Base-by-base conservation (phyloP, 2,797 vertebrate species). In the Pteronotus mesoamericanus region DNA sequence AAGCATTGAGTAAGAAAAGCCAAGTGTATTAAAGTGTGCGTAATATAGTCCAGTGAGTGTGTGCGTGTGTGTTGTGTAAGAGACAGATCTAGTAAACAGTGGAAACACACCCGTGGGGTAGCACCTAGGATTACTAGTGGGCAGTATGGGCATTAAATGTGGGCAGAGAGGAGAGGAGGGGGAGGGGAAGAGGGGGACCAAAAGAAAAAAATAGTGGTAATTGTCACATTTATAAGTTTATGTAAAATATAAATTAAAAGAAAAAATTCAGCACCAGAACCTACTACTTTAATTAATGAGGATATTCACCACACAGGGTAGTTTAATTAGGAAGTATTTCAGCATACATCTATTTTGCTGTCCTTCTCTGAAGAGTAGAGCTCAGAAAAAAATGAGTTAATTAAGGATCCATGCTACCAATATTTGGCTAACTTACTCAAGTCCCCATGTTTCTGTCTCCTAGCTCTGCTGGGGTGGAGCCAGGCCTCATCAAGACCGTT, bases 341-440 rank as follows among this genome's bases (percentile, higher is more conserved):
- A n/a, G 6, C 83, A 46, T 88, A 57, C 32, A 79, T 72, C 89
- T 71, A 44, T 77, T 34, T 94, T 94, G 71, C 59, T 74, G 34
- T 86, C 95, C 96, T 97, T 83, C 94, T 96, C 85, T 94, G 37
- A 89, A 37, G 12, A 69, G 24, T 9, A 87, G 61, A 89, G 19
- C 37, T 95, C 64, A 74, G 11, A 14, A 80, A 89, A 93, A 91
- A 87, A 79, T 88, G 44, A 61, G 88, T 86, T 94, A 80, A 93
- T 89, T 83, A 91, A 91, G 78, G 59, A 59, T 32, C 80, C 2
- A 7, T 74, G 53, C 46, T 89, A 80, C 79, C 8, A 53, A 34
- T 66, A 92, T 75, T 68, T 42, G 39, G 53, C 80, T 93, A 78
- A 57, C 68, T 92, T 77, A 59, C 77, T 64, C 14, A 68, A 82